Base-by-base conservation (phyloP, 1,140 invertebrate species). In the Scaptomyza graminum region DNA sequence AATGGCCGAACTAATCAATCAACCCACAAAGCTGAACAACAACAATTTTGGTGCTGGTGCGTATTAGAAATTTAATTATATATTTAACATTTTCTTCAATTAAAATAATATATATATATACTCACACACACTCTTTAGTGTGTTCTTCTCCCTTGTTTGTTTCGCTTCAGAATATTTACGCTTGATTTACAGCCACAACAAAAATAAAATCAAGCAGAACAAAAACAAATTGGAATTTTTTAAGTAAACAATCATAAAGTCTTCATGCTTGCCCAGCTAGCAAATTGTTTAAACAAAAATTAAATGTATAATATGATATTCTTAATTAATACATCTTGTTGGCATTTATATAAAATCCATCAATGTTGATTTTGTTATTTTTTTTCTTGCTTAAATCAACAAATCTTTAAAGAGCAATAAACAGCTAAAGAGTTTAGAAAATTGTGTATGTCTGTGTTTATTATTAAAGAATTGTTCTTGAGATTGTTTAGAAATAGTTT, bases 21-120 rank as follows among this genome's bases (percentile, higher is more conserved):
- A 87, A 85, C 83, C 83, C 62, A 83, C 83, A 72, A 87, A 87
- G 72, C 78, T 88, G 71, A 87, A 87, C 84, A 87, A 87, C 83
- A 87, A 87, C 77, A 87, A 87, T 83, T 88, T 87, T 76, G 83
- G 74, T 70, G 82, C 74, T 68, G 81, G 83, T 87, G 83, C 82
- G 82, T 85, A 85, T 84, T 56, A n/a, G n/a, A 67, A 54, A 55
- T 25, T 47, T 50, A 22, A 34, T 50, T 34, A 9, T 22, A 9
- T 22, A 13, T 39, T 31, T 18, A 22, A 25, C 22, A 12, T 18
- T 39, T 7, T 46, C 1, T 34, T 7, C 7, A 41, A 22, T 18
- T 44, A 5, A 5, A 16, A 25, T 31, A 8, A 31, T 25, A 37
- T 8, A 5, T n/a, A n/a, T n/a, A 34, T 55, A 49, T 34, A 39